phyloP scores from a whole-genome alignment of 2,113 vertebrate species.

The Myrmophylax atrothorax region DNA sequence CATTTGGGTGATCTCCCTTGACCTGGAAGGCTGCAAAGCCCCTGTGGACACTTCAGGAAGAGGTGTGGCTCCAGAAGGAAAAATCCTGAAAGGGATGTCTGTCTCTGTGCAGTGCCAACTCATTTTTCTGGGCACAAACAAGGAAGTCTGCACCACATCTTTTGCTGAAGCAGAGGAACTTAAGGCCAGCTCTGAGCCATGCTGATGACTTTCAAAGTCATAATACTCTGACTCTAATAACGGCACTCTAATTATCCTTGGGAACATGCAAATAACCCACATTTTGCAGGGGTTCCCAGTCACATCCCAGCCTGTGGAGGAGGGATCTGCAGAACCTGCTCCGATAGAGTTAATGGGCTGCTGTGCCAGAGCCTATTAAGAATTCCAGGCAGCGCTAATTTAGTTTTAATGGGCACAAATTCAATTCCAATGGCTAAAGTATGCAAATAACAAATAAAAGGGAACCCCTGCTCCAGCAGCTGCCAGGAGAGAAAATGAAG shows the following conservation, averaged over 20 bases:
- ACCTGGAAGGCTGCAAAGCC: neutral
- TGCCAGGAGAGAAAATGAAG: neutral
- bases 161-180: neutral
- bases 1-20: fast-evolving
- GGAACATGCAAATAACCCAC: neutral
- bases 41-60: neutral
- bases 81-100: neutral
- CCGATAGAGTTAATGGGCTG: constrained; percentile 1
- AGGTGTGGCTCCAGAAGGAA: neutral
- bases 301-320: neutral
- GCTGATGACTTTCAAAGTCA: neutral
- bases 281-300: neutral
- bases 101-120: neutral
- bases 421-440: constrained; percentile 57
- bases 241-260: neutral
- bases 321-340: neutral
- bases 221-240: neutral
- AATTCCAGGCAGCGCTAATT: constrained; percentile 57
- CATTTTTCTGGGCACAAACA: neutral
- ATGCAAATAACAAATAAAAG: constrained; percentile 64
- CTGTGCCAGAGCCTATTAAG: constrained; percentile 34
- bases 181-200: neutral
- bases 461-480: constrained; percentile 54
- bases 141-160: neutral
- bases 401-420: constrained; percentile 60